phyloP scores from a whole-genome alignment of 2,888 invertebrate genomes.

The Sarcophaga rosellei region DNA sequence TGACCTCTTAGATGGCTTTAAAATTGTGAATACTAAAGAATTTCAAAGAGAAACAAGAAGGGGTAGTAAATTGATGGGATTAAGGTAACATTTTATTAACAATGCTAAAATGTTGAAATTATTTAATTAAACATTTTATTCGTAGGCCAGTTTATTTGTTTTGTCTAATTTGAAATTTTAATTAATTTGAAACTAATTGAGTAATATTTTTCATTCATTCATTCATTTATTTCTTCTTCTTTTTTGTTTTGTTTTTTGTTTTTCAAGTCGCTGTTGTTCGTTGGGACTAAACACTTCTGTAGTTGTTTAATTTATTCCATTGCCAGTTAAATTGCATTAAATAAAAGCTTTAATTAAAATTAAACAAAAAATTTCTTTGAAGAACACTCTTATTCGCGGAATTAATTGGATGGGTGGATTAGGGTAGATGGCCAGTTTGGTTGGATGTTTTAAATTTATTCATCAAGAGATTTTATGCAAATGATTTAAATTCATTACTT shows the following conservation, averaged over 20 bases:
- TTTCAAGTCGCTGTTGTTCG: not conserved
- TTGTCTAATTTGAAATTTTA: constrained; percentile 43
- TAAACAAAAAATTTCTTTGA: constrained; percentile 33
- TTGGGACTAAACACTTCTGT: not conserved
- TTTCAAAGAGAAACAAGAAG: not conserved
- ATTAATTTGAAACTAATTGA: constrained; percentile 66
- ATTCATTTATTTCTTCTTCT: constrained; percentile 14
- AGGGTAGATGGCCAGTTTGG: not conserved
- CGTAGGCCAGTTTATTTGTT: not conserved
- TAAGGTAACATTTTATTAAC: not conserved
- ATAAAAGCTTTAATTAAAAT: constrained; percentile 75
- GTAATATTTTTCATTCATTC: constrained; percentile 29
- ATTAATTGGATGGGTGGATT: not conserved
- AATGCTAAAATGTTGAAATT: not conserved
- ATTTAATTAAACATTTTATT: not conserved
- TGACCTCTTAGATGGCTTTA: constrained; percentile 12
- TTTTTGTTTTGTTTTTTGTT: constrained; percentile 3
- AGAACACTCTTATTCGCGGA: constrained; percentile 6
- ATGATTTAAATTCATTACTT: constrained; percentile 39
- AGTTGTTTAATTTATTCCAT: constrained; percentile 7
- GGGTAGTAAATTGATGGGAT: not conserved
- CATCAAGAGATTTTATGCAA: constrained; percentile 52
- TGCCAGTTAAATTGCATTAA: constrained; percentile 13
- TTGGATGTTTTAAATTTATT: constrained; percentile 14
- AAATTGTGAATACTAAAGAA: not conserved